A percentile compares a stretch with the other conserved stretches of the same genome.
Evolutionary conservation across 2,113 vertebrate genomes (phyloP).

Genomic region (Sarotherodon lohbergeri): DNA sequence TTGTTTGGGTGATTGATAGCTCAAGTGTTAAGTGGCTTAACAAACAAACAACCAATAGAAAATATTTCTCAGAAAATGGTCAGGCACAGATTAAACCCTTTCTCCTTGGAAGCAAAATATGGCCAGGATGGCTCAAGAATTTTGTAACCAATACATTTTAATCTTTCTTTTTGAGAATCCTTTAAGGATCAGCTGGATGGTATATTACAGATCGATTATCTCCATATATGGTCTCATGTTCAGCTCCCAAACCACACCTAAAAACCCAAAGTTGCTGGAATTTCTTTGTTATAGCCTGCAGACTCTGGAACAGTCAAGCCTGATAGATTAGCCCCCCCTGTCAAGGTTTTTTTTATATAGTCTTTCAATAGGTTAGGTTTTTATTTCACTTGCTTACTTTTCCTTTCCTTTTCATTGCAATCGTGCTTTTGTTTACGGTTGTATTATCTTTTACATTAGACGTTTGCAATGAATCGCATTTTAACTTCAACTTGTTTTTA

Average conservation of each 20-base stretch:
- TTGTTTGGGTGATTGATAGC: background rate
- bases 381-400: background rate
- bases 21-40: background rate
- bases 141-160: background rate
- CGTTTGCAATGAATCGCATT: background rate
- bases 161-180: background rate
- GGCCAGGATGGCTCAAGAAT: background rate
- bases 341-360: background rate
- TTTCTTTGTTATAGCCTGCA: background rate
- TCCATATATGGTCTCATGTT: background rate
- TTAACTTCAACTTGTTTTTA: background rate
- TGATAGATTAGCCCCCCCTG: too few species aligned
- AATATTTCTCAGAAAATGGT: background rate
- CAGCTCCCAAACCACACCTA: background rate
- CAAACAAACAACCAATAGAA: background rate
- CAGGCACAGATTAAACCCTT: background rate
- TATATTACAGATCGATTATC: background rate
- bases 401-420: background rate
- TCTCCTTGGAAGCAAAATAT: background rate
- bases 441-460: background rate
- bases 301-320: background rate
- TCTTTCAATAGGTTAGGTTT: background rate
- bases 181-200: background rate
- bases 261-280: background rate
- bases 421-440: background rate